Evolutionary conservation across 2,888 invertebrate genomes (phyloP).

Genomic region (Eilema caniola): DNA sequence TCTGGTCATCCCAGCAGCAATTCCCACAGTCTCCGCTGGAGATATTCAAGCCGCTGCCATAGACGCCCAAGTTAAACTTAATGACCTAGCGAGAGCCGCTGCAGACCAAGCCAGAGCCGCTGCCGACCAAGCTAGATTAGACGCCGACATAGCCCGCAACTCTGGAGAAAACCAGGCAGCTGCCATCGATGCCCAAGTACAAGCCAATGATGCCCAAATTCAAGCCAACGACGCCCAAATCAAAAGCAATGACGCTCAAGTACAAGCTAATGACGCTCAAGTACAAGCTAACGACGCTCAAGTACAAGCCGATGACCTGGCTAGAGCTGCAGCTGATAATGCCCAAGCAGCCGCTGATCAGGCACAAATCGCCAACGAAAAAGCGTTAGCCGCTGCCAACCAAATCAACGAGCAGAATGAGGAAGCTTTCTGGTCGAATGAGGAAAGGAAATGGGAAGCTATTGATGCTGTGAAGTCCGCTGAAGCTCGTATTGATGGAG

Average conservation of each 20-base stretch:
- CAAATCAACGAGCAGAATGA: conserved; percentile 64
- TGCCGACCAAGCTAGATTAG: neutral
- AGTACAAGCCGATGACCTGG: neutral
- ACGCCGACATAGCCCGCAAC: neutral
- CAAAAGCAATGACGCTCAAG: neutral
- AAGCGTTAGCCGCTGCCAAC: conserved; percentile 57
- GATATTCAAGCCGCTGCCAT: conserved; percentile 79
- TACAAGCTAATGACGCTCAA: conserved; percentile 66
- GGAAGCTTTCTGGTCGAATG: conserved; percentile 67
- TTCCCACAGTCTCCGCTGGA: conserved; percentile 70
- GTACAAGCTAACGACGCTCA: conserved; percentile 66
- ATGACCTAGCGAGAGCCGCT: conserved; percentile 63
- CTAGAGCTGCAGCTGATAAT: conserved; percentile 53
- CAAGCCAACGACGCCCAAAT: neutral
- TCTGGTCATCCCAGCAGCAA: conserved; percentile 50
- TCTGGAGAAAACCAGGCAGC: neutral
- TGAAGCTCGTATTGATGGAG: conserved; percentile 71
- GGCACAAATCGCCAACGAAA: conserved; percentile 64
- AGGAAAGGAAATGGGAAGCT: conserved; percentile 80
- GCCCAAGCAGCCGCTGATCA: conserved; percentile 63
- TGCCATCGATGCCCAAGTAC: neutral
- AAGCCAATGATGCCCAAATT: neutral
- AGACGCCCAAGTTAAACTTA: conserved; percentile 58
- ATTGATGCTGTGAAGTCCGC: conserved; percentile 71
- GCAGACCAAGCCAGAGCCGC: conserved; percentile 65